Evolutionary conservation across 2,888 invertebrate genomes (phyloP).

Genomic region (Creontiades dilutus): DNA sequence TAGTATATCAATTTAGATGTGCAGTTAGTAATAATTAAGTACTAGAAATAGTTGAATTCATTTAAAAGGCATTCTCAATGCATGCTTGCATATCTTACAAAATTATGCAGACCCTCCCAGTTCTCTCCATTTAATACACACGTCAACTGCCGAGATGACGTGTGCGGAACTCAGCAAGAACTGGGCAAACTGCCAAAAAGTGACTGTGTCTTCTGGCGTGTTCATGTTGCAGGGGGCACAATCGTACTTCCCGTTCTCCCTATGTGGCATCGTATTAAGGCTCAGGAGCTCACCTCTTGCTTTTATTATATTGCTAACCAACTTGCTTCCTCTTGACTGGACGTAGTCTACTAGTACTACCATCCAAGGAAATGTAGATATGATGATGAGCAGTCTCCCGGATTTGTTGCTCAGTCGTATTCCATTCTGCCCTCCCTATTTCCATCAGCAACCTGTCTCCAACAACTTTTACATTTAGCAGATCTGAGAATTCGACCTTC

Average conservation of each 20-base stretch:
- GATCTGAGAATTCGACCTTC: too few species aligned
- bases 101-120: constrained; percentile 15
- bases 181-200: neutral
- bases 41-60: neutral
- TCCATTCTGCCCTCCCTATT: too few species aligned
- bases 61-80: neutral
- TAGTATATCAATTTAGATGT: neutral
- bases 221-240: constrained; percentile 30
- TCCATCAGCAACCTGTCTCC: too few species aligned
- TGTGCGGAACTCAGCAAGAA: neutral
- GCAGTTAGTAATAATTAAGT: neutral
- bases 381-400: neutral
- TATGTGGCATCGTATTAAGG: constrained; percentile 43
- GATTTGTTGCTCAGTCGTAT: too few species aligned
- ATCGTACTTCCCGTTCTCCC: constrained; percentile 2
- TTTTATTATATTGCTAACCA: constrained; percentile 1
- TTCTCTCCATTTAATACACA: constrained; percentile 12
- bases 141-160: constrained; percentile 6
- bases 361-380: neutral
- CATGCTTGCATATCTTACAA: neutral
- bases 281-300: constrained; percentile 17
- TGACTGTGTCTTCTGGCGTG: neutral
- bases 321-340: neutral
- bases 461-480: too few species aligned
- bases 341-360: neutral